Evolutionary conservation across 1,140 invertebrate species (phyloP), one percentile per base, ranked within the genome.

Genomic region (Bombus consobrinus): DNA sequence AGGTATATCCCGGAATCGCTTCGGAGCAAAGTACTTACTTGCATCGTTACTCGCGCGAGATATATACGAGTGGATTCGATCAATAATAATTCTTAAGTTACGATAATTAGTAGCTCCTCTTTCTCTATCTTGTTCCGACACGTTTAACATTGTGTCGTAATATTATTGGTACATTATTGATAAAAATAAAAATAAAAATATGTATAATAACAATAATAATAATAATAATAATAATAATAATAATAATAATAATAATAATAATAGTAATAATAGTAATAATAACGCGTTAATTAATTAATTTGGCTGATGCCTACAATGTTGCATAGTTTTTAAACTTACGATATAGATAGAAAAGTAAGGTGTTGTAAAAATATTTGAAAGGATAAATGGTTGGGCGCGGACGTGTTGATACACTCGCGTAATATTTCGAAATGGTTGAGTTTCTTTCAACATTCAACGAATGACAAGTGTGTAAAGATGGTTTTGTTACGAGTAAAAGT

Each of bases 351-450:
- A 92, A 92, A 92, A 92, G 76, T 88, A 90, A 90, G 88, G 66
- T 88, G 90, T 92, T 71, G 81, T 93, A 93, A 89, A 93, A 93
- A 92, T 88, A 80, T 92, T 92, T 85, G 79, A 92, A 91, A 92
- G 77, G 86, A 34, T n/a, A 78, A 89, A 85, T 39, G 47, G 47
- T 85, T 80, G n/a, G 22, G 57, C 57, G 69, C 85, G 89, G 71
- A 69, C 72, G 59, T 53, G 39, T 37, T 13, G 62, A 25, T 64
- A 66, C 53, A 53, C 3, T 43, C 39, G 41, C 32, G 47, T 79
- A 37, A n/a, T 25, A 34, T 43, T 72, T 83, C 72, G 66, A 90
- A 86, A 81, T 62, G 75, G 77, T 84, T 88, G 47, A 84, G 81
- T 78, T 86, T 43, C 66, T 75, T 69, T 81, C 39, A 68, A 81